Base-by-base conservation (phyloP, 2,113 vertebrate genomes). In the Hippocampus comes region DNA sequence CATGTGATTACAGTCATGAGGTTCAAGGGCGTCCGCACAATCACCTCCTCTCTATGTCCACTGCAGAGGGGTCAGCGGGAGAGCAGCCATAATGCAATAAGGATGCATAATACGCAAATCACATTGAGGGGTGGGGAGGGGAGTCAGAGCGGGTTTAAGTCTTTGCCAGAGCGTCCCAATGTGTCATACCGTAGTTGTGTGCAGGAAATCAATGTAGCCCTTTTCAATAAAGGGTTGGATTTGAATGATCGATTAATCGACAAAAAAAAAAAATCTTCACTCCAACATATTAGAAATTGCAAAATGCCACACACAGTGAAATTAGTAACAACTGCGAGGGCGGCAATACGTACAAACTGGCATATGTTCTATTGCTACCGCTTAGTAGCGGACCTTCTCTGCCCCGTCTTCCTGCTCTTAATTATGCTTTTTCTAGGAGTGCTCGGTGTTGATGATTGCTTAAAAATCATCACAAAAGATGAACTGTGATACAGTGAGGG, bases 1-100 rank as follows among this genome's bases (percentile, higher is more conserved):
- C 81, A 80, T 89, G 87, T 80, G 86, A 88, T 87, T 87, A 86
- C 66, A 79, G 87, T 84, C 84, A 65, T 64, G 76, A 75, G 87
- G 88, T 91, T 89, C 84, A 90, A 90, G 90, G 87, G 84, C 80
- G 72, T 75, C 77, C 43, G 43, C 81, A 71, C 76, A 63, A 75
- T 75, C 59, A 81, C 88, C 88, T 79, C 88, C 86, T 78, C 69
- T 34, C 67, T 55, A 43, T 73, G 76, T 80, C 78, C 76, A 70
- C 72, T 21, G 71, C 14, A 11, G 23, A 75, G 84, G 86, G 88
- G 87, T 88, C 81, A 79, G 46, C 66, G 30, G 23, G 55, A 63
- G 64, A 80, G 71, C 68, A 82, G 43, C 82, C 75, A 67, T 63
- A 74, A 71, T 57, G 48, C 68, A 68, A 66, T 63, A n/a, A 65